phyloP scores from a whole-genome alignment of 2,113 vertebrate genomes.

The Hassar affinis region DNA sequence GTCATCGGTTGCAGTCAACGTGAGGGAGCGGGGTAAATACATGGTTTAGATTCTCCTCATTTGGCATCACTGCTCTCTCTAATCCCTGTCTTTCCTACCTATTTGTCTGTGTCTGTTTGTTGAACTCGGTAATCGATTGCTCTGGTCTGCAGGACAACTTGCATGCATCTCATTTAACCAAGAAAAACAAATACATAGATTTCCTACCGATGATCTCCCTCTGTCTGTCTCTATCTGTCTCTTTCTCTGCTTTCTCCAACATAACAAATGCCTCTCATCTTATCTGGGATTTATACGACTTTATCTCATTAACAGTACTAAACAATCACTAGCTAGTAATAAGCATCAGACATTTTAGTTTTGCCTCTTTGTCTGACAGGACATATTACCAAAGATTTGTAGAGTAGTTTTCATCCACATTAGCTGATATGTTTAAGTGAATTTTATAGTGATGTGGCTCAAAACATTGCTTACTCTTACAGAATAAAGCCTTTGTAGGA shows the following conservation, averaged over 20 bases:
- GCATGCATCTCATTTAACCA: constrained; percentile 45
- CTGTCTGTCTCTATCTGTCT: constrained; percentile 16
- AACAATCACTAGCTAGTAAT: constrained; percentile 15
- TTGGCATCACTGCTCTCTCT: constrained; percentile 38
- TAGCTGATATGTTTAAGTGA: not conserved
- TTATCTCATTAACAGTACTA: not conserved
- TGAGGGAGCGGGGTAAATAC: constrained; percentile 98
- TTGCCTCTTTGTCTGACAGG: not conserved
- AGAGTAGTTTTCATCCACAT: not conserved
- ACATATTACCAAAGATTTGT: not conserved
- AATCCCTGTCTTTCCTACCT: constrained; percentile 33
- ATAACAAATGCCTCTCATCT: constrained; percentile 33
- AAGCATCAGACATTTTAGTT: not conserved
- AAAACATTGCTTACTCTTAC: not conserved
- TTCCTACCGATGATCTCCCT: not conserved
- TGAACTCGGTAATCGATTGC: constrained; percentile 63
- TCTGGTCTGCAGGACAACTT: constrained; percentile 60
- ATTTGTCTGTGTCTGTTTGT: constrained; percentile 44
- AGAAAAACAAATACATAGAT: constrained; percentile 58
- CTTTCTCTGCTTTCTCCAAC: not conserved
- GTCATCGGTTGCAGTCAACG: constrained; percentile 92
- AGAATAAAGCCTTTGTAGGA: not conserved
- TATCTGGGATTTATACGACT: not conserved
- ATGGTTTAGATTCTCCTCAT: constrained; percentile 77
- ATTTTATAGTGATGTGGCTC: not conserved